phyloP scores from a whole-genome alignment of 2,888 invertebrate genomes.

The Macroteleia sp. region DNA sequence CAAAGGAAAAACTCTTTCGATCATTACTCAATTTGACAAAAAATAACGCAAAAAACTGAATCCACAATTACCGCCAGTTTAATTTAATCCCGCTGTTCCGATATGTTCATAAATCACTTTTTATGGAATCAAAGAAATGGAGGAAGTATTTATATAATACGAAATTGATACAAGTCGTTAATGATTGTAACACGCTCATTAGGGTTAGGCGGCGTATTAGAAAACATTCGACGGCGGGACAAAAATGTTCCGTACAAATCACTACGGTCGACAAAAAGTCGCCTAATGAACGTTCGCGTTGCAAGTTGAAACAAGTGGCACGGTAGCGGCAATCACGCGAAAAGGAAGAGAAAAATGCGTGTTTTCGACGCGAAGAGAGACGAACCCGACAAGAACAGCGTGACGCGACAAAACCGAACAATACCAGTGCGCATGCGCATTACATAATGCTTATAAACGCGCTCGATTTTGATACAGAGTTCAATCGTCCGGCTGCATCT shows the following conservation, averaged over 20 bases:
- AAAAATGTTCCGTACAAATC: slow-evolving; percentile 48
- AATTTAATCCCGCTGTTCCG: slow-evolving; percentile 16
- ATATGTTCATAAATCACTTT: slow-evolving; percentile 41
- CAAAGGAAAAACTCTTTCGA: not conserved
- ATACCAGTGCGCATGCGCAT: slow-evolving; percentile 12
- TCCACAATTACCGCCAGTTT: slow-evolving; percentile 16
- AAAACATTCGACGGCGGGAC: slow-evolving; percentile 12
- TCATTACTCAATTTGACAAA: slow-evolving; percentile 9
- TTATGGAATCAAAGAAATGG: slow-evolving; percentile 27
- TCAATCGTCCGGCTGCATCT: slow-evolving; percentile 50
- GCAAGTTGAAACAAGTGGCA: slow-evolving; percentile 30
- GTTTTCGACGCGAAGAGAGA: not conserved
- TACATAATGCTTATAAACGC: slow-evolving; percentile 35
- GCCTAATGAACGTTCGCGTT: slow-evolving; percentile 28
- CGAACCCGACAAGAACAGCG: not conserved
- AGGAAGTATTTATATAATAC: slow-evolving; percentile 49
- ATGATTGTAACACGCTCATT: slow-evolving; percentile 44
- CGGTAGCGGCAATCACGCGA: not conserved
- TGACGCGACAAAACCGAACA: slow-evolving; percentile 2
- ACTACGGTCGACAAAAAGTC: slow-evolving; percentile 25
- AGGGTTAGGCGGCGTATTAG: slow-evolving; percentile 35
- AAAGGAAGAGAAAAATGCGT: not conserved
- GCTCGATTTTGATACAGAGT: slow-evolving; percentile 50
- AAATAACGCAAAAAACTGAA: not conserved
- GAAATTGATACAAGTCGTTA: slow-evolving; percentile 43